A percentile compares a stretch with the other conserved stretches of the same genome.
Conservation (phyloP, 2,797 vertebrate genomes). For the Falco columbarius region DNA sequence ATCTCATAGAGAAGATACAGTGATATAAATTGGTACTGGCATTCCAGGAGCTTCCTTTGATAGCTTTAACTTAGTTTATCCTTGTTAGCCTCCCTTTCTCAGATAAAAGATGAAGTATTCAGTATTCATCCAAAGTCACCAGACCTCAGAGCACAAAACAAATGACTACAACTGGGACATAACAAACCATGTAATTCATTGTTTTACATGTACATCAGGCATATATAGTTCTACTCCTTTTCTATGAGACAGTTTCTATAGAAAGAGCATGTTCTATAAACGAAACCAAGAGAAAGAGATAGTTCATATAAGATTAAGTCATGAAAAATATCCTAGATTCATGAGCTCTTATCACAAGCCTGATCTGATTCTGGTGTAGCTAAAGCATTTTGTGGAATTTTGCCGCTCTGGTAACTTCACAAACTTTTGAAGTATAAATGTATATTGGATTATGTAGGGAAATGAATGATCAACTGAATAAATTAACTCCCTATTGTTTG, state of each 20-base stretch:
- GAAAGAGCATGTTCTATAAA: not conserved
- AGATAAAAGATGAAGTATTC: not conserved
- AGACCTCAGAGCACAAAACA: not conserved
- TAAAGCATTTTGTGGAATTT: not conserved
- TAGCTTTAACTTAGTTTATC: not conserved
- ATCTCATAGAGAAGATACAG: not conserved
- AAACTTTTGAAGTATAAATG: not conserved
- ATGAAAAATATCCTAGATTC: not conserved
- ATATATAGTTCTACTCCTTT: not conserved
- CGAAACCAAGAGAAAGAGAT: not conserved
- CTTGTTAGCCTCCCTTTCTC: not conserved
- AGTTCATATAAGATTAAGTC: not conserved
- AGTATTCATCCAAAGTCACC: not conserved
- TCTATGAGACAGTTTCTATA: not conserved
- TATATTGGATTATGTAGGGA: not conserved
- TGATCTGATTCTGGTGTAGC: not conserved
- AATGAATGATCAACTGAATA: not conserved
- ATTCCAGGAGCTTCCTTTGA: not conserved
- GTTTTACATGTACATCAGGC: not conserved
- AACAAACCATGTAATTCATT: not conserved
- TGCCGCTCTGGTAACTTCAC: not conserved
- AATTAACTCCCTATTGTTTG: not conserved
- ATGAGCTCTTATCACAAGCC: not conserved
- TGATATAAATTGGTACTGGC: not conserved
- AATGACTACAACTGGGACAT: not conserved